Conservation (phyloP, 2,888 invertebrate species). For the Dynastes grantii region DNA sequence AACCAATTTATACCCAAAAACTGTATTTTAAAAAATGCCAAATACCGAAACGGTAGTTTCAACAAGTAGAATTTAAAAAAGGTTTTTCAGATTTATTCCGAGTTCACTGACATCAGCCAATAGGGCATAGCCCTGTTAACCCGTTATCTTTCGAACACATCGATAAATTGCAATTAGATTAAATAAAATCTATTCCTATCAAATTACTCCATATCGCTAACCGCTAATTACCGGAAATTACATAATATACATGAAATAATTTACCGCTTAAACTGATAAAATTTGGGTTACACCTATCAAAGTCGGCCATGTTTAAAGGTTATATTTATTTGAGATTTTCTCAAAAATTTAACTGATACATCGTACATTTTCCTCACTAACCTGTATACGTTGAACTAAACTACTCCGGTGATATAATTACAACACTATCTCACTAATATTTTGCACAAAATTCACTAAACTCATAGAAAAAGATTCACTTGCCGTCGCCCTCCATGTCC, state of each 20-base stretch:
- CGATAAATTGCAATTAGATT: not conserved
- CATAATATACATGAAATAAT: not conserved
- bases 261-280: constrained; percentile 38
- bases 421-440: constrained; percentile 50
- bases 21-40: not conserved
- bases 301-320: constrained; percentile 54
- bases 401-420: constrained; percentile 43
- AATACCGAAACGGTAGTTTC: not conserved
- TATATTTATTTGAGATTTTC: constrained; percentile 50
- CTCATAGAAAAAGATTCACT: constrained; percentile 50
- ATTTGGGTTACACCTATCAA: constrained; percentile 52
- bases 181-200: not conserved
- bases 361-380: constrained; percentile 39
- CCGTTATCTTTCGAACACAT: constrained; percentile 45
- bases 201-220: not conserved
- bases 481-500: constrained; percentile 50
- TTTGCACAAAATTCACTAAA: constrained; percentile 51
- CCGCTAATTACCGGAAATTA: constrained; percentile 12
- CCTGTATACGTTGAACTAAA: constrained; percentile 47
- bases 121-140: constrained; percentile 52
- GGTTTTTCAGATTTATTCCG: no score
- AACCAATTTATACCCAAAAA: no score
- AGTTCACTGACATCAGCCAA: constrained; percentile 50
- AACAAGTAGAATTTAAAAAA: constrained; percentile 5
- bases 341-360: constrained; percentile 46